Evolutionary conservation across 2,888 invertebrate species (phyloP).

Genomic region (Megaustenia siamemsis): DNA sequence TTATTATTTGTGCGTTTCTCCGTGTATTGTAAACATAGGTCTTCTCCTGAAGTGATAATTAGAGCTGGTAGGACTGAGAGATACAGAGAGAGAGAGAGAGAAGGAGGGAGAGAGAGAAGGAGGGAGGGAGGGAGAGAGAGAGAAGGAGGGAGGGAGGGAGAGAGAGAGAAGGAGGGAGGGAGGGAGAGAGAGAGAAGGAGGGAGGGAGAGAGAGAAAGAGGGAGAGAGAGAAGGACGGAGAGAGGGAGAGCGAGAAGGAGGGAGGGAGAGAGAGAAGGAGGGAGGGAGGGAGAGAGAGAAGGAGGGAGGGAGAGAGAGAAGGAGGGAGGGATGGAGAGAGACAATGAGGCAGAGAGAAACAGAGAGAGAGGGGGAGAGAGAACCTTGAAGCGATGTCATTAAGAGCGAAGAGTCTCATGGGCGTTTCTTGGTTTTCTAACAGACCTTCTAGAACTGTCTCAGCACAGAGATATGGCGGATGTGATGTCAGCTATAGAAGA

Average conservation of each 20-base stretch:
- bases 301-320: background rate
- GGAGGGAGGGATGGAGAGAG: too few relatives aligned
- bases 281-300: background rate
- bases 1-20: too few relatives aligned
- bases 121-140: constrained; percentile 3
- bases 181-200: background rate
- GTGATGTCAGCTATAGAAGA: too few relatives aligned
- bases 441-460: too few relatives aligned
- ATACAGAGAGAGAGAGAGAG: background rate
- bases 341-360: too few relatives aligned
- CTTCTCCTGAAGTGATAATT: too few relatives aligned
- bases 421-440: too few relatives aligned
- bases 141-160: background rate
- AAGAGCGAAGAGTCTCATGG: too few relatives aligned
- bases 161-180: background rate
- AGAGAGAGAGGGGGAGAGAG: background rate
- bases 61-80: too few relatives aligned
- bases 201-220: background rate
- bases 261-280: background rate
- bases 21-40: too few relatives aligned
- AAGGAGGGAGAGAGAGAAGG: constrained; percentile 2
- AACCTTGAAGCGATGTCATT: too few relatives aligned
- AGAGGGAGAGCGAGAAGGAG: background rate
- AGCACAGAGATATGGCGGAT: too few relatives aligned
- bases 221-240: background rate